These are phyloP conservation scores for Myripristis murdjan DNA, from an alignment of 2,797 vertebrate species.

Conservation along the genomic window DNA sequence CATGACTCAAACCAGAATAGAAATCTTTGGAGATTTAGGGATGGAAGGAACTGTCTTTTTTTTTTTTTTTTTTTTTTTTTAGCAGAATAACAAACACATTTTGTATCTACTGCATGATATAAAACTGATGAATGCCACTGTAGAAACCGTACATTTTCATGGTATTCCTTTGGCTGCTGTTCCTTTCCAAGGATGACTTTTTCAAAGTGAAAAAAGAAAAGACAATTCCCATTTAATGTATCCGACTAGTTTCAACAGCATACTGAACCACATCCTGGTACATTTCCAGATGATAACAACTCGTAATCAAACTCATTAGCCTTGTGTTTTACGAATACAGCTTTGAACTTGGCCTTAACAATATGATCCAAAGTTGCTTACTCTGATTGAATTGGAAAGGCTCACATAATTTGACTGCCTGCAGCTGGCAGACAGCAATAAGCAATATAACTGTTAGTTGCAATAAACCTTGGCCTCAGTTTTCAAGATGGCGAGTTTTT, in stretches of 20 bases:
- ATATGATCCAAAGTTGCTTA: slow-evolving; percentile 15
- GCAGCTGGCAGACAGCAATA: slow-evolving; percentile 11
- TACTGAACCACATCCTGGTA: neutral
- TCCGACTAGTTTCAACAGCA: neutral
- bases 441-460: slow-evolving; percentile 11
- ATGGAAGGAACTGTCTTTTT: too few relatives aligned
- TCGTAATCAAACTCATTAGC: slow-evolving; percentile 30
- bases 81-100: neutral
- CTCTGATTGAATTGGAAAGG: slow-evolving; percentile 8
- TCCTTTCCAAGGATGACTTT: neutral
- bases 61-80: too few relatives aligned
- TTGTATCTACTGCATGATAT: neutral
- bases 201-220: neutral
- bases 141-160: slow-evolving; percentile 6
- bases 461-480: slow-evolving; percentile 27
- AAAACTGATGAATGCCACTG: neutral
- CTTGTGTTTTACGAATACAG: slow-evolving; percentile 3
- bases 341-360: neutral
- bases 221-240: neutral
- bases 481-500: slow-evolving; percentile 24
- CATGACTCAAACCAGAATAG: neutral
- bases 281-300: neutral
- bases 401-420: slow-evolving; percentile 1
- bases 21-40: too few relatives aligned
- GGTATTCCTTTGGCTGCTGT: neutral